Evolutionary conservation across 1,140 invertebrate genomes (phyloP).

Genomic region (Heliconius hermathena): DNA sequence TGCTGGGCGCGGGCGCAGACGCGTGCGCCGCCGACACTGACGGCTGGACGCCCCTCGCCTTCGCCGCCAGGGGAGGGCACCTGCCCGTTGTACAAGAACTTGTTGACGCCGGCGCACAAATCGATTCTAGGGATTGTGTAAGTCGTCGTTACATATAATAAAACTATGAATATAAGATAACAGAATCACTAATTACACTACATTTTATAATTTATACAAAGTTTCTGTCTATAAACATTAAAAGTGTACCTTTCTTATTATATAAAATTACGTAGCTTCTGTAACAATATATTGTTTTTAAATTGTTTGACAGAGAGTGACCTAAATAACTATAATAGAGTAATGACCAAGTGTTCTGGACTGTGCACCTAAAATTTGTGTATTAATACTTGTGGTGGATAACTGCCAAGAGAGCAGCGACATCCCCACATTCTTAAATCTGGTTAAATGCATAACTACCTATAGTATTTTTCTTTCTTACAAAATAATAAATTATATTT

Average conservation of each 20-base stretch:
- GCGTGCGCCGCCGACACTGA: constrained; percentile 95
- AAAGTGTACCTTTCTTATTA: not conserved
- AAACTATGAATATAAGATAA: not conserved
- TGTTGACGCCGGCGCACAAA: constrained; percentile 91
- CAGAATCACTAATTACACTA: not conserved
- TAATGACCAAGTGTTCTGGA: constrained; percentile 74
- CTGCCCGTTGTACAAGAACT: constrained; percentile 91
- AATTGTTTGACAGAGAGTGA: constrained; percentile 39
- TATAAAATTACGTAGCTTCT: not conserved
- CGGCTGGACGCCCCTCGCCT: constrained; percentile 95
- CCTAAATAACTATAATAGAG: constrained; percentile 66
- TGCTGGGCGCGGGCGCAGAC: constrained; percentile 93
- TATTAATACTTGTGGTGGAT: constrained; percentile 77
- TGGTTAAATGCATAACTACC: constrained; percentile 48
- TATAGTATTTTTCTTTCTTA: constrained; percentile 50
- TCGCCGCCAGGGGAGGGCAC: constrained; percentile 95
- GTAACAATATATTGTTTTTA: constrained; percentile 8
- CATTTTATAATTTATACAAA: not conserved
- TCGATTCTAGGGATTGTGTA: constrained; percentile 97
- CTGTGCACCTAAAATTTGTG: constrained; percentile 71
- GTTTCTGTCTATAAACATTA: not conserved
- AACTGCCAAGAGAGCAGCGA: constrained; percentile 75
- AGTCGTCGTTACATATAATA: constrained; percentile 36
- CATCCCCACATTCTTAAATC: constrained; percentile 71
- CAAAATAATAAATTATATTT: constrained; percentile 50